Evolutionary conservation across 2,113 vertebrate species (phyloP).

Genomic region (Pterocles orientalis): DNA sequence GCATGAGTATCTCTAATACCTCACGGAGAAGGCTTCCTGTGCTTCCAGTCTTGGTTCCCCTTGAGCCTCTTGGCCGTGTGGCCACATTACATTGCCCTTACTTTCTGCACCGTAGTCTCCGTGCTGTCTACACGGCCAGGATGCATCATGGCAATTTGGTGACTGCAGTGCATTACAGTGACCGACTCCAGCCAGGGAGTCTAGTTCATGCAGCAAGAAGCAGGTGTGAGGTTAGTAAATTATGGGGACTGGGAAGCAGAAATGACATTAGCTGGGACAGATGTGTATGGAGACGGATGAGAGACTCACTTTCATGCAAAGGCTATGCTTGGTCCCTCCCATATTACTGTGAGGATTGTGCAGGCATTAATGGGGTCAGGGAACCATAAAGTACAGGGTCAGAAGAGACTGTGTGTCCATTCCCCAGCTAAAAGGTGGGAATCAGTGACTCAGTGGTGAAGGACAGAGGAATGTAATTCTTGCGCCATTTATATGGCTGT

Average conservation of each 20-base stretch:
- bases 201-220: background rate
- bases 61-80: background rate
- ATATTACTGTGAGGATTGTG: background rate
- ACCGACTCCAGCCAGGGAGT: background rate
- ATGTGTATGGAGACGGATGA: background rate
- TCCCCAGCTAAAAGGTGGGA: slow-evolving; percentile 14
- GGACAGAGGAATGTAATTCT: slow-evolving; percentile 35
- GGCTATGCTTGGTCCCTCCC: background rate
- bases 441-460: slow-evolving; percentile 39
- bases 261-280: background rate
- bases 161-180: slow-evolving; percentile 17
- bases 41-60: slow-evolving; percentile 33
- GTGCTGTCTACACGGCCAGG: slow-evolving; percentile 30
- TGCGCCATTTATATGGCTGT: slow-evolving; percentile 5
- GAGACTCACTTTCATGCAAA: background rate
- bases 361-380: slow-evolving; percentile 8
- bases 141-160: slow-evolving; percentile 63
- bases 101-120: slow-evolving; percentile 10
- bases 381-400: background rate
- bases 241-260: background rate
- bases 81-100: slow-evolving; percentile 50
- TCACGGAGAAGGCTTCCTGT: slow-evolving; percentile 54
- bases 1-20: slow-evolving; percentile 53
- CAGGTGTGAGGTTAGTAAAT: background rate
- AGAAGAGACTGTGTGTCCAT: background rate